phyloP scores from a whole-genome alignment of 2,888 invertebrate species.

The Falcaria lacertinaria region DNA sequence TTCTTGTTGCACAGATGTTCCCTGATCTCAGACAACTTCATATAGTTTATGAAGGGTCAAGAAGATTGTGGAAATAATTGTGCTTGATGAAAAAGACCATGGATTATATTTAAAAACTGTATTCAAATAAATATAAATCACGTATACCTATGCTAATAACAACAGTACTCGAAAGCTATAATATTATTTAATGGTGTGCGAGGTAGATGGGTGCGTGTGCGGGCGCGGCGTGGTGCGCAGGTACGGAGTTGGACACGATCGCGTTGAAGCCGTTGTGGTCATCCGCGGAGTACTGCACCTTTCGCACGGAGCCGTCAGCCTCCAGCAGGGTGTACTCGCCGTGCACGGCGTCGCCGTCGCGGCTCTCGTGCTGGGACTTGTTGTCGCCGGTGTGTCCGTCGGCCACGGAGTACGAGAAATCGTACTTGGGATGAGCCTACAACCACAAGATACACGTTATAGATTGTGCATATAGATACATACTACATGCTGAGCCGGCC shows the following conservation, averaged over 20 bases:
- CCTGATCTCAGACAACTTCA: too few species aligned
- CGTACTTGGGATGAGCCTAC: conserved; percentile 80
- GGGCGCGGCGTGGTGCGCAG: conserved; percentile 37
- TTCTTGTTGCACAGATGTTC: too few species aligned
- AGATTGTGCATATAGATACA: background rate
- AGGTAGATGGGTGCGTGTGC: conserved; percentile 35
- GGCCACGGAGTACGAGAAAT: conserved; percentile 78
- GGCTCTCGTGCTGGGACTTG: conserved; percentile 79
- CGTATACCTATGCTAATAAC: background rate
- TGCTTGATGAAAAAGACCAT: too few species aligned
- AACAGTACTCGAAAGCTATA: background rate
- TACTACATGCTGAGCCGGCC: background rate
- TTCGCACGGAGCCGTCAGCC: conserved; percentile 76
- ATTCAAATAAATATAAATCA: too few species aligned
- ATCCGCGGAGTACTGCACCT: conserved; percentile 75
- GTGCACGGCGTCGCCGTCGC: conserved; percentile 81
- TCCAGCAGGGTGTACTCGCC: conserved; percentile 69
- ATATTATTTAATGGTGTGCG: conserved; percentile 36
- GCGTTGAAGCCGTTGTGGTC: conserved; percentile 75
- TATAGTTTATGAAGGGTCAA: too few species aligned
- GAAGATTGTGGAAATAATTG: too few species aligned
- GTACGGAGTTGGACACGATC: conserved; percentile 60
- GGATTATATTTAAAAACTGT: too few species aligned
- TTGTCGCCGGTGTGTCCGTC: conserved; percentile 81
- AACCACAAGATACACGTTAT: background rate